phyloP scores from a whole-genome alignment of 2,888 invertebrate genomes.

The Orchestes rusci region DNA sequence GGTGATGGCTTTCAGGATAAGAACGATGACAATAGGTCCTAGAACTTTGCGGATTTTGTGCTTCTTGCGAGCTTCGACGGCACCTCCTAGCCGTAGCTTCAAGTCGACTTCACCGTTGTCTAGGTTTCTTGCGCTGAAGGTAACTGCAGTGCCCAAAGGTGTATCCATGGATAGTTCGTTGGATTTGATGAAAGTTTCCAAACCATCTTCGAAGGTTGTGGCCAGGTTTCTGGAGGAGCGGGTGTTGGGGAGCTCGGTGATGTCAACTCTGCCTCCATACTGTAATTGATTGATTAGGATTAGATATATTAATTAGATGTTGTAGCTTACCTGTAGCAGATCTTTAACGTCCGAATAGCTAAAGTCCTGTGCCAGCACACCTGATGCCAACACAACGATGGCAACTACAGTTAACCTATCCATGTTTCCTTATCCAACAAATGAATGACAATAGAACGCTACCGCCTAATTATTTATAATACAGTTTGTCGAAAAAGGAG shows the following conservation, averaged over 20 bases:
- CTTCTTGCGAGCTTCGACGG: slow-evolving; percentile 42
- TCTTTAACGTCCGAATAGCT: slow-evolving; percentile 15
- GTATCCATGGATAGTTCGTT: slow-evolving; percentile 71
- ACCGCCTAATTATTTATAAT: slow-evolving; percentile 25
- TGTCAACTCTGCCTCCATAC: slow-evolving; percentile 26
- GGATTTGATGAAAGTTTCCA: slow-evolving; percentile 63
- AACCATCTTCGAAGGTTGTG: slow-evolving; percentile 21
- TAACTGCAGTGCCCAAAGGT: slow-evolving; percentile 65
- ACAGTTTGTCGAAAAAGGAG: slow-evolving; percentile 17
- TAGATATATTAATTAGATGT: too few species aligned
- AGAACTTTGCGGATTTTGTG: slow-evolving; percentile 75
- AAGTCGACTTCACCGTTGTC: slow-evolving; percentile 67
- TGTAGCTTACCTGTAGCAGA: slow-evolving; percentile 16
- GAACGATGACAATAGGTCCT: slow-evolving; percentile 74
- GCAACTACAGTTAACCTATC: slow-evolving; percentile 9
- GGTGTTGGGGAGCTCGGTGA: slow-evolving; percentile 18
- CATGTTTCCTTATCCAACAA: slow-evolving; percentile 13
- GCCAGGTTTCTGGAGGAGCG: slow-evolving; percentile 21
- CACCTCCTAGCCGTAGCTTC: slow-evolving; percentile 55
- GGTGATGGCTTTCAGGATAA: slow-evolving; percentile 78
- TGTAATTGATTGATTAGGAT: too few species aligned
- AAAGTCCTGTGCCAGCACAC: slow-evolving; percentile 9
- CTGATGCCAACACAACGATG: slow-evolving; percentile 1
- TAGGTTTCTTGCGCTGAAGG: slow-evolving; percentile 67
- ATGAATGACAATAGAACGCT: slow-evolving; percentile 14